Evolutionary conservation across 2,797 vertebrate genomes (phyloP), one percentile per base, ranked within the genome.

Genomic region (Kryptolebias ocellatus): DNA sequence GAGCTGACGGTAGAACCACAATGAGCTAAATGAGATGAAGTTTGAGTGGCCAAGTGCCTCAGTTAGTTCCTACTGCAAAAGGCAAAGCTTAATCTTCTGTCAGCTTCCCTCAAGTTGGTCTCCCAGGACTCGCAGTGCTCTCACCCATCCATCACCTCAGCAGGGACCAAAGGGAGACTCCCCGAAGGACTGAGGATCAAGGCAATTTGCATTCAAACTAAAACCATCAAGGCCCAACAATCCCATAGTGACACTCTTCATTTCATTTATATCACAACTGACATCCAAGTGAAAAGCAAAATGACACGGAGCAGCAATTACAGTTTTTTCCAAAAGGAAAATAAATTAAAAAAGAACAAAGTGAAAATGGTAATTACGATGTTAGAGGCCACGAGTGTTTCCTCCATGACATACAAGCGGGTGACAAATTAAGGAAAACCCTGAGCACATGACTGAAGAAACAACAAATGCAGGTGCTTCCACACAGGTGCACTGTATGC

Each of bases 131-230:
- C 63, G 14, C 59, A 75, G 78, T 52, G 67, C 74, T 85, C 80
- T 64, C 80, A 62, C 76, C 89, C 83, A 89, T 90, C 89, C 87
- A 88, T 90, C 91, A 91, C 78, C 87, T 87, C 86, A 75, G 81
- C 79, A 4, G 84, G 84, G 79, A 88, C 84, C 82, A 76, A 85
- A 78, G 67, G 73, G 70, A 83, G 77, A 66, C 80, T 83, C 85
- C 79, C 83, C 74, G 61, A 81, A 84, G 87, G 80, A 85, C 70
- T 17, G 66, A 59, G 78, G 89, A 91, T 92, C 89, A 84, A 78
- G 80, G 71, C 78, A 83, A 89, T 91, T 89, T 92, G 88, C 85
- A 89, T 92, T 90, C 78, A 78, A 82, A 72, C 80, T 80, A 80
- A 53, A 83, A 79, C 68, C 75, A 89, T 88, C 78, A 81, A 82